Conservation (phyloP, 92 coral and sea anemone genomes). For the Zoanthus gigantus region DNA sequence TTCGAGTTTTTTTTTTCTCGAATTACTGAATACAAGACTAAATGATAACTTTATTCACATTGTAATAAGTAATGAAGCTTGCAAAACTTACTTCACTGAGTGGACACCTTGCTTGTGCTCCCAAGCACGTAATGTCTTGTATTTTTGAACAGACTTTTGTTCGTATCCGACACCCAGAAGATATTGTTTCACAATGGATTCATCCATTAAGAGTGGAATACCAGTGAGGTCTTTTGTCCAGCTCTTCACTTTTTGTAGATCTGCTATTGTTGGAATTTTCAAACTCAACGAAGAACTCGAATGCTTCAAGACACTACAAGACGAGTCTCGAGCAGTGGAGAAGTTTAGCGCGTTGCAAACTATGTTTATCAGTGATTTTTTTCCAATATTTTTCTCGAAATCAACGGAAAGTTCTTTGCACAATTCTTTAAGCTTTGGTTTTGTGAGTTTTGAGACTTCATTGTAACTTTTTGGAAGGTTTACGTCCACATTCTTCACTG, state of each 20-base stretch:
- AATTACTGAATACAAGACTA: no score
- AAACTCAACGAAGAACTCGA: background rate
- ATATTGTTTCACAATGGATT: background rate
- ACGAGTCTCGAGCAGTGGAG: background rate
- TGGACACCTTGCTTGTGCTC: background rate
- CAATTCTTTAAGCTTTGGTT: background rate
- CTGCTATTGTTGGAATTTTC: background rate
- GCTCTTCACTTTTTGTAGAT: background rate
- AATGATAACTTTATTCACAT: no score
- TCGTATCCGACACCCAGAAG: background rate
- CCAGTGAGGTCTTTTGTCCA: background rate
- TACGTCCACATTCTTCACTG: background rate
- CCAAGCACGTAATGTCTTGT: background rate
- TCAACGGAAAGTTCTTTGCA: background rate
- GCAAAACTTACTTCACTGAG: background rate
- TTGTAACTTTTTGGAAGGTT: background rate
- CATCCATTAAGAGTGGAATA: background rate
- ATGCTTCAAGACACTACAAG: no score
- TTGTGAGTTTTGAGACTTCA: background rate
- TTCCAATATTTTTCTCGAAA: background rate
- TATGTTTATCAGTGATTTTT: background rate
- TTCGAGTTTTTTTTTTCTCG: no score
- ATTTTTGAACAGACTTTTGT: background rate
- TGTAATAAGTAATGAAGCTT: no score
- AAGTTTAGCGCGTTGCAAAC: background rate